Conservation (phyloP, 2,888 invertebrate genomes). For the Chirona hameri region DNA sequence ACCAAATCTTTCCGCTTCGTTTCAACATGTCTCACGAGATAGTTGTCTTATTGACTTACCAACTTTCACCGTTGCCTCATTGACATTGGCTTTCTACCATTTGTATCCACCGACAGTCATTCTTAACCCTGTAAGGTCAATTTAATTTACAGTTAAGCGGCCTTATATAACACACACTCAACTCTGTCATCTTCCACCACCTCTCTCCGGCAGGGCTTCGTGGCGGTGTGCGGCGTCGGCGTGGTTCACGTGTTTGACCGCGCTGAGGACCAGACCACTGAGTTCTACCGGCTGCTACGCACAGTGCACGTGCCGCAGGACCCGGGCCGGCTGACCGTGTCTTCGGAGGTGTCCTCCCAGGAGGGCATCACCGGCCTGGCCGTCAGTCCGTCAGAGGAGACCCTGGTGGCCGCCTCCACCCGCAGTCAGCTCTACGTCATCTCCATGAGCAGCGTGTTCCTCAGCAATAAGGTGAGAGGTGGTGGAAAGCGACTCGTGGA, state of each 20-base stretch:
- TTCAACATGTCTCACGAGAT: too few relatives aligned
- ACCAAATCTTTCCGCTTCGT: too few relatives aligned
- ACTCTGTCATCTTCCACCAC: background rate
- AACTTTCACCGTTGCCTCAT: too few relatives aligned
- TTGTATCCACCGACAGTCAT: too few relatives aligned
- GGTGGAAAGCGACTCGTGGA: too few relatives aligned
- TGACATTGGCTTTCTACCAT: too few relatives aligned
- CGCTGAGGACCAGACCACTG: slow-evolving; percentile 3
- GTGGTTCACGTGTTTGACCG: slow-evolving; percentile 3
- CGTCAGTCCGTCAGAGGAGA: slow-evolving; percentile 51
- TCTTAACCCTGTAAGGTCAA: too few relatives aligned
- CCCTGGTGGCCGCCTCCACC: slow-evolving; percentile 50
- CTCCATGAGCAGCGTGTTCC: slow-evolving; percentile 48
- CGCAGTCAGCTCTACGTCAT: slow-evolving; percentile 50
- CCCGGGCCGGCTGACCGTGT: slow-evolving; percentile 30
- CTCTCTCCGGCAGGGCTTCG: background rate
- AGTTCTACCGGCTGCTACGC: slow-evolving; percentile 24
- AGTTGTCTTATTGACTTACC: too few relatives aligned
- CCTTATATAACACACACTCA: too few relatives aligned
- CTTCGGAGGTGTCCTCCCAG: slow-evolving; percentile 40
- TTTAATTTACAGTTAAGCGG: too few relatives aligned
- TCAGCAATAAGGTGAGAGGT: slow-evolving; percentile 44
- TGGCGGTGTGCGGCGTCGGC: slow-evolving; percentile 10
- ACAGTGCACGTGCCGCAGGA: background rate
- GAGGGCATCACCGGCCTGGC: slow-evolving; percentile 45